These are phyloP conservation scores for Brotula barbata DNA, from an alignment of 2,797 vertebrate genomes.

Conservation along the genomic window DNA sequence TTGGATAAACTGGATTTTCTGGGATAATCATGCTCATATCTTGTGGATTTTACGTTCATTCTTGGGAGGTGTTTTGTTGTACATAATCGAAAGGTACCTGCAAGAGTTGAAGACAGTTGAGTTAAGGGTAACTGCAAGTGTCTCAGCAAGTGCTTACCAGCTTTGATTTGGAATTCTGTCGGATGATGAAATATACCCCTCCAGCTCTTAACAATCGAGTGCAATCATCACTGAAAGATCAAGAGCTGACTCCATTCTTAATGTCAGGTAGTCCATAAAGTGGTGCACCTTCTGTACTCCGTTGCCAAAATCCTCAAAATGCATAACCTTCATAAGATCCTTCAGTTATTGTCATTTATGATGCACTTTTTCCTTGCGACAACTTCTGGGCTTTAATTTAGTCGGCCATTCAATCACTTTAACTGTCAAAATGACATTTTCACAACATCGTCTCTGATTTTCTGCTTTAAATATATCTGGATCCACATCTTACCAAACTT, in stretches of 20 bases:
- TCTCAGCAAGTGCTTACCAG: slow-evolving; percentile 27
- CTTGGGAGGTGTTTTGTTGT: no score
- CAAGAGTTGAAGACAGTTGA: slow-evolving; percentile 44
- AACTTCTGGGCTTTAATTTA: no score
- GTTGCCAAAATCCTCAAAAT: no score
- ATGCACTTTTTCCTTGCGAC: not conserved
- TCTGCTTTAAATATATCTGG: no score
- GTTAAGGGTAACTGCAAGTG: slow-evolving; percentile 52
- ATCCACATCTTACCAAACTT: not conserved
- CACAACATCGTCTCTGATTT: not conserved
- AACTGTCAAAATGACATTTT: not conserved
- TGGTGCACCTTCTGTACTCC: not conserved
- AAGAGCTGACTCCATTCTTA: slow-evolving; percentile 18
- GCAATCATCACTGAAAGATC: slow-evolving; percentile 32
- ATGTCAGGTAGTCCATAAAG: slow-evolving; percentile 22
- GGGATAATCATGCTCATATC: no score
- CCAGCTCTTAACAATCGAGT: slow-evolving; percentile 20
- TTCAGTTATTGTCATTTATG: not conserved
- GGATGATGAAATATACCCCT: slow-evolving; percentile 39
- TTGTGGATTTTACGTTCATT: no score
- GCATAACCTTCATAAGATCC: no score
- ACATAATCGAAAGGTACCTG: no score
- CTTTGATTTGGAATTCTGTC: slow-evolving; percentile 64
- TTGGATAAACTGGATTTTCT: no score
- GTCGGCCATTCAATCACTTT: not conserved